Evolutionary conservation across 2,113 vertebrate genomes (phyloP).

Genomic region (Pseudolaguvia tuberculata): DNA sequence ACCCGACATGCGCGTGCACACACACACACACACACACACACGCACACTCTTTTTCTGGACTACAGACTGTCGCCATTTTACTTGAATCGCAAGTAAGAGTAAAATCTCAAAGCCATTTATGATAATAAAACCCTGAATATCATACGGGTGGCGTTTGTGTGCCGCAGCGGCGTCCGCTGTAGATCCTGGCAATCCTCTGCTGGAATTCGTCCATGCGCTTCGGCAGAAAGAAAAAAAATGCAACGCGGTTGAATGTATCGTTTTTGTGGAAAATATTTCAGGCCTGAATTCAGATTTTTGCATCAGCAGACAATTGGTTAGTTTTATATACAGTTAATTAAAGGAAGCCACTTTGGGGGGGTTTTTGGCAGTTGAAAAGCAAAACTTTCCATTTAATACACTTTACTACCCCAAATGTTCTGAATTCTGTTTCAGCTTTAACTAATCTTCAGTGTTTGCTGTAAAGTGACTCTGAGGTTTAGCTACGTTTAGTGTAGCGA

Average conservation of each 20-base stretch:
- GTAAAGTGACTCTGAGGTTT: too few relatives aligned
- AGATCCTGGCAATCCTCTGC: neutral
- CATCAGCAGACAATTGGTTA: neutral
- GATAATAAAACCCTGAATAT: neutral
- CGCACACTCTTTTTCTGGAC: neutral
- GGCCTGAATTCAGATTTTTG: conserved; percentile 3
- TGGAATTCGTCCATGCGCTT: neutral
- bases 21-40: too few relatives aligned
- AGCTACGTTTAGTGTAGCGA: too few relatives aligned
- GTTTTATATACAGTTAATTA: neutral
- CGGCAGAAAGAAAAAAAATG: neutral
- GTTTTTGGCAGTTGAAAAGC: too few relatives aligned
- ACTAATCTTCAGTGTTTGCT: too few relatives aligned
- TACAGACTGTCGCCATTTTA: neutral
- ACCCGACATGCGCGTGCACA: neutral
- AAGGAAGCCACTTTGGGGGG: neutral
- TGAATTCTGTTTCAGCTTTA: too few relatives aligned
- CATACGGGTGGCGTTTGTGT: neutral
- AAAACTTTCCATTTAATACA: too few relatives aligned
- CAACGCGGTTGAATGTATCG: neutral
- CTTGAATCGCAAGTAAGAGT: neutral
- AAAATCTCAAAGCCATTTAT: conserved; percentile 1
- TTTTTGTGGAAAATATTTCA: conserved; percentile 4
- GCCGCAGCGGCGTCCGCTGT: neutral
- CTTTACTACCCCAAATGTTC: too few relatives aligned